phyloP scores from a whole-genome alignment of 2,888 invertebrate genomes.

The Agrochola litura region DNA sequence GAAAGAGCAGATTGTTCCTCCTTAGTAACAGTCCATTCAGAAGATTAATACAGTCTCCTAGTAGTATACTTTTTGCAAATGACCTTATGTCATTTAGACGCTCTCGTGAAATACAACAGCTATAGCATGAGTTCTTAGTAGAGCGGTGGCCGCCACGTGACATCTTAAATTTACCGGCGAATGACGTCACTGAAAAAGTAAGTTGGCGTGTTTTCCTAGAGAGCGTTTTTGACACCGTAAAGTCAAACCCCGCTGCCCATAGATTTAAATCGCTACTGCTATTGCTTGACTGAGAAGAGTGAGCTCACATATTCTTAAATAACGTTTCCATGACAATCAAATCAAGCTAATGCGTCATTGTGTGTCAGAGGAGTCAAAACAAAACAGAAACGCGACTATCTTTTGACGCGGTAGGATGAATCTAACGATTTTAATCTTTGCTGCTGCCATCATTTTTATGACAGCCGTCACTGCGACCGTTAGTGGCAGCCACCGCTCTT shows the following conservation, averaged over 20 bases:
- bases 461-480: neutral
- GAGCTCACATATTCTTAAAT: neutral
- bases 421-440: neutral
- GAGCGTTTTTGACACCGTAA: no score
- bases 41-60: no score
- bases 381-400: no score
- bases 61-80: slow-evolving; percentile 31
- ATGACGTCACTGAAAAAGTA: neutral
- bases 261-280: neutral
- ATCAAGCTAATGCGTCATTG: neutral
- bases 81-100: neutral
- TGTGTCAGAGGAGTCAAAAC: neutral
- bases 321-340: neutral
- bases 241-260: neutral
- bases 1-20: no score
- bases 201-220: no score
- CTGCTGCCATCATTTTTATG: neutral
- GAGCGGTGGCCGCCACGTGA: neutral
- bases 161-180: neutral
- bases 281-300: neutral
- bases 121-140: no score
- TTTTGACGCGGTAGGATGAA: no score
- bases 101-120: neutral
- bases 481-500: neutral
- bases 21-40: no score